Conservation (phyloP, 2,113 vertebrate species). For the Syngnathus floridae region DNA sequence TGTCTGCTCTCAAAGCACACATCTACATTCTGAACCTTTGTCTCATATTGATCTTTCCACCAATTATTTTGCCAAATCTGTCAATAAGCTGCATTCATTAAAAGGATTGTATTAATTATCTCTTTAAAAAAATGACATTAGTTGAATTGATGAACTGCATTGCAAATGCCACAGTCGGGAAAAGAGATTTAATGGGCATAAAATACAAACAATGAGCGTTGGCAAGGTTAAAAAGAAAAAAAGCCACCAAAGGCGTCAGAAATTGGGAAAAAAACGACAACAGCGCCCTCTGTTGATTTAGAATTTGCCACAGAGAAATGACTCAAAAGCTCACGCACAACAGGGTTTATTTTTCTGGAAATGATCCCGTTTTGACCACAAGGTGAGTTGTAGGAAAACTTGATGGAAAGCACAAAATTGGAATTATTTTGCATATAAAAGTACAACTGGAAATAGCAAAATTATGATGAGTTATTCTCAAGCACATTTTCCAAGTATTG, state of each 20-base stretch:
- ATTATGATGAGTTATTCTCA: too few relatives aligned
- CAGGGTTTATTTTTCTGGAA: not conserved
- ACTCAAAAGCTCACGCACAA: not conserved
- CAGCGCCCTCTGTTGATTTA: constrained; percentile 27
- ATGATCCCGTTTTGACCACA: not conserved
- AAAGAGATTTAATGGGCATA: not conserved
- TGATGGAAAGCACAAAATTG: not conserved
- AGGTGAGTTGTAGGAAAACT: not conserved
- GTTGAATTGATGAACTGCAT: not conserved
- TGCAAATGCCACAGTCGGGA: not conserved
- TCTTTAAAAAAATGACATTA: not conserved
- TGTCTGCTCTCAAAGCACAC: too few relatives aligned
- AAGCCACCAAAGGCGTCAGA: not conserved
- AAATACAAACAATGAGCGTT: not conserved
- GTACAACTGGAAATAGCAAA: not conserved
- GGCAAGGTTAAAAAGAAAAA: constrained; percentile 19
- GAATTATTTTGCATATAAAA: not conserved
- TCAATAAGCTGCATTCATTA: not conserved
- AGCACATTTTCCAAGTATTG: not conserved
- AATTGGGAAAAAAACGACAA: not conserved
- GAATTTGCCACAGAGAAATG: not conserved
- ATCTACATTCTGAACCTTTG: not conserved
- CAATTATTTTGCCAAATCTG: not conserved
- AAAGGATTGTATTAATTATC: not conserved
- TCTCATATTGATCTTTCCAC: not conserved